phyloP scores from a whole-genome alignment of 2,113 vertebrate genomes.

The Strigops habroptila region DNA sequence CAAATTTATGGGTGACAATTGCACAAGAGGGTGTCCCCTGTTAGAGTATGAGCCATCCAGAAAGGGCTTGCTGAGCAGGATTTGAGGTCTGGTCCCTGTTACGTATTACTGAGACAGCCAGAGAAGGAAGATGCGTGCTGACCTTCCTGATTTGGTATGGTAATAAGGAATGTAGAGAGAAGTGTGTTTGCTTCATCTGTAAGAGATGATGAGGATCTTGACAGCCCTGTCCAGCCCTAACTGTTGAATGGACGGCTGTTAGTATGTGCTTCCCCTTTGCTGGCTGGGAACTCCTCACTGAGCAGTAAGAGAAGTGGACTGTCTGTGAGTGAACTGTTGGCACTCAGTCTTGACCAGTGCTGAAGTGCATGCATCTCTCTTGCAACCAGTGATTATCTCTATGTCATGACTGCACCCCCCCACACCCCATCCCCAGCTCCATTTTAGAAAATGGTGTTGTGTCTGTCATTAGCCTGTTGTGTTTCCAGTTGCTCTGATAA shows the following conservation, averaged over 20 bases:
- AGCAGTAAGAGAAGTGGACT: neutral
- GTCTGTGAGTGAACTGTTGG: neutral
- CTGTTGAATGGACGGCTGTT: neutral
- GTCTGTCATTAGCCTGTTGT: neutral
- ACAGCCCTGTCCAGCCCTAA: neutral
- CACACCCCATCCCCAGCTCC: neutral
- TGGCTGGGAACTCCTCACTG: neutral
- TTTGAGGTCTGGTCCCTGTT: neutral
- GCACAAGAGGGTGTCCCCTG: neutral
- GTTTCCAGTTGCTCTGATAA: constrained; percentile 7
- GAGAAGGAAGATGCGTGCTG: neutral
- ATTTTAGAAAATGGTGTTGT: neutral
- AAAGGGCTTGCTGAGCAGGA: neutral
- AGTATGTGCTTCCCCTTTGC: neutral
- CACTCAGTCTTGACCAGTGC: neutral
- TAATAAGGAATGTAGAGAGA: neutral
- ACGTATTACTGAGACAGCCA: neutral
- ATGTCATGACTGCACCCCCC: neutral
- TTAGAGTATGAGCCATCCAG: neutral
- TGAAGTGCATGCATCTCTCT: neutral
- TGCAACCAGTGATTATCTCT: neutral
- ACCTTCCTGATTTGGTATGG: neutral
- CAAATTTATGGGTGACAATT: neutral
- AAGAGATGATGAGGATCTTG: neutral
- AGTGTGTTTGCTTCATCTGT: neutral